A percentile compares a stretch with the other conserved stretches of the same genome.
Evolutionary conservation across 2,888 invertebrate species (phyloP).

Genomic region (Dichetophora obliterata): DNA sequence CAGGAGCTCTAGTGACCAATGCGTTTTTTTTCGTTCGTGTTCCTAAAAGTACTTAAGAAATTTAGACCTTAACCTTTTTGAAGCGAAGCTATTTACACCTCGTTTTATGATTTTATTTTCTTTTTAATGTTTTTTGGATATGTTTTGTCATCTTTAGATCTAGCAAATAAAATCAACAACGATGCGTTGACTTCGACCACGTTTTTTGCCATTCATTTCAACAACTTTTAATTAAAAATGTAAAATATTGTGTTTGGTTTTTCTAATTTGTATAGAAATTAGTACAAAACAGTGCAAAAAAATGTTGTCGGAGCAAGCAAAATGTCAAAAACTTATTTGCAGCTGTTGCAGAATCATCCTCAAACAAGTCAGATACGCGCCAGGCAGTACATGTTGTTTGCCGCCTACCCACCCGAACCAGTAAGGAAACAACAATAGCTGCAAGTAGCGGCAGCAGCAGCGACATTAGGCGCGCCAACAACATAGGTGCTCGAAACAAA

Average conservation of each 20-base stretch:
- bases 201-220: neutral
- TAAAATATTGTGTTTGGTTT: neutral
- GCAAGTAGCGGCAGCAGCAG: slow-evolving; percentile 20
- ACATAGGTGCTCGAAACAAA: slow-evolving; percentile 52
- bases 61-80: too few relatives aligned
- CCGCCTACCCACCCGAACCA: slow-evolving; percentile 34
- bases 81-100: too few relatives aligned
- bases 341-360: slow-evolving; percentile 34
- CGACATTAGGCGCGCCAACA: slow-evolving; percentile 29
- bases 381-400: slow-evolving; percentile 32
- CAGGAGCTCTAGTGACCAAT: too few relatives aligned
- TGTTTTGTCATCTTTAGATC: too few relatives aligned
- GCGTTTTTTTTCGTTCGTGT: too few relatives aligned
- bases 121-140: too few relatives aligned
- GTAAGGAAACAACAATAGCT: slow-evolving; percentile 49
- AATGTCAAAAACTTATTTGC: slow-evolving; percentile 30
- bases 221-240: slow-evolving; percentile 3
- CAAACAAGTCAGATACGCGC: slow-evolving; percentile 9
- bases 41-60: too few relatives aligned
- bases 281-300: neutral
- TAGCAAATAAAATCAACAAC: neutral
- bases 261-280: slow-evolving; percentile 1
- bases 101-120: too few relatives aligned
- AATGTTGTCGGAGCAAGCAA: slow-evolving; percentile 18
- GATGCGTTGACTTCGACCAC: neutral